Percentiles rank a stretch among this genome's conserved stretches.
phyloP scores from a whole-genome alignment of 2,797 vertebrate species.

The Meda fulgida region DNA sequence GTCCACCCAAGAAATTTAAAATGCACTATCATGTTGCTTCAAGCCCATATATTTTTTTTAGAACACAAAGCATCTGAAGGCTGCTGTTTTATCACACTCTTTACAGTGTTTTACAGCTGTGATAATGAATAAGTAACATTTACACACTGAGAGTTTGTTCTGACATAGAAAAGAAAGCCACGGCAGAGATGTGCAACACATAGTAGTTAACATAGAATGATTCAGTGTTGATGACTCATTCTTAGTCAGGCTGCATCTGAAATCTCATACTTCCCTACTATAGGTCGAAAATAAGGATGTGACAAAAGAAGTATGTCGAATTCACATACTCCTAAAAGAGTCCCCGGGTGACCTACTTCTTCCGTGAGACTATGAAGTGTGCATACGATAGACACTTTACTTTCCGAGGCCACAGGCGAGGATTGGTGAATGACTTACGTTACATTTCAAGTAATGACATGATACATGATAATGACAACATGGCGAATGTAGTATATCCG shows the following conservation, averaged over 20 bases:
- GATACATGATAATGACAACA: background rate
- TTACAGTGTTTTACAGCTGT: conserved; percentile 1
- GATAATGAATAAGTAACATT: background rate
- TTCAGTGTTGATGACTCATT: background rate
- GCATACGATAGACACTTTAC: background rate
- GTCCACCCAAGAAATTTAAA: background rate
- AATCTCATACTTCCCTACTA: background rate
- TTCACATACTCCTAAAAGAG: background rate
- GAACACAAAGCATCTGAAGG: background rate
- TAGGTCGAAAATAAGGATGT: background rate
- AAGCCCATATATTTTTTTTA: background rate
- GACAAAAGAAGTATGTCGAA: background rate
- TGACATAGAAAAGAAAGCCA: background rate
- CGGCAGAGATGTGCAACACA: background rate
- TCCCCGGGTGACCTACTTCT: background rate
- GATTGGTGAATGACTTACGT: background rate
- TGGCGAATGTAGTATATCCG: no score
- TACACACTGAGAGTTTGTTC: background rate
- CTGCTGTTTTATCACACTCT: background rate
- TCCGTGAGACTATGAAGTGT: background rate
- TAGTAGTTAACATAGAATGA: background rate
- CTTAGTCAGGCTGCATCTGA: background rate
- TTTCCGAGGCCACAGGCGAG: background rate
- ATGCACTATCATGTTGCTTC: background rate
- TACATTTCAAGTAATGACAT: no score